These are phyloP conservation scores for Acleris emargana DNA, from an alignment of 2,888 invertebrate genomes.

Conservation along the genomic window DNA sequence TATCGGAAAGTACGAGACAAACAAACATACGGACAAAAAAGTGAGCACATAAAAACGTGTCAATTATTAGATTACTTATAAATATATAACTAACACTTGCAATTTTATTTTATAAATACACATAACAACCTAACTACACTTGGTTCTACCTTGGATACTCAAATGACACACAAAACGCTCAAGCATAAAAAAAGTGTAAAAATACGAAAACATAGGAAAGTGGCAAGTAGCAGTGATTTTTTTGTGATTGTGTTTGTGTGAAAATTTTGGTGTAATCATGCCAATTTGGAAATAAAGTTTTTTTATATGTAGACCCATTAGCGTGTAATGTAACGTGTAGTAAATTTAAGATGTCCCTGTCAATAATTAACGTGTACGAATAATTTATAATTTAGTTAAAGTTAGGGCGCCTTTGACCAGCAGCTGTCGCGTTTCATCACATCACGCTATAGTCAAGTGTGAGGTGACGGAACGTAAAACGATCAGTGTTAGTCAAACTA, in stretches of 20 bases:
- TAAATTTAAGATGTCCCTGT: slow-evolving; percentile 36
- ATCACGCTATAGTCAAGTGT: background rate
- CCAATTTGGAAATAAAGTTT: slow-evolving; percentile 49
- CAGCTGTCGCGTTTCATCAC: slow-evolving; percentile 7
- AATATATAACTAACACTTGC: background rate
- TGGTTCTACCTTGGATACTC: slow-evolving; percentile 48
- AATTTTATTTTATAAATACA: slow-evolving; percentile 11
- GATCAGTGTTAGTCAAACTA: slow-evolving; percentile 9
- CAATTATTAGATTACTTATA: no score
- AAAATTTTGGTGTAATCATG: slow-evolving; percentile 50
- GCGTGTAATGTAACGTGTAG: slow-evolving; percentile 62
- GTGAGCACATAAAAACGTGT: no score
- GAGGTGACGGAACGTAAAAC: slow-evolving; percentile 10
- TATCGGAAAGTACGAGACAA: no score
- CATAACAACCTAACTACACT: slow-evolving; percentile 45
- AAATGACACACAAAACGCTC: slow-evolving; percentile 46
- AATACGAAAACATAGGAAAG: slow-evolving; percentile 39
- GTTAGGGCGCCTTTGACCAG: slow-evolving; percentile 15
- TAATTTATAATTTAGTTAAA: slow-evolving; percentile 29
- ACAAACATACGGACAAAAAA: no score
- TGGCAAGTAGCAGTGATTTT: slow-evolving; percentile 48
- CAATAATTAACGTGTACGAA: slow-evolving; percentile 24
- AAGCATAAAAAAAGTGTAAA: slow-evolving; percentile 43
- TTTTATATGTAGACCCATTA: slow-evolving; percentile 71
- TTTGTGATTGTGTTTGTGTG: slow-evolving; percentile 46